A percentile compares a stretch with the other conserved stretches of the same genome.
phyloP scores from a whole-genome alignment of 2,797 vertebrate species.

The Pagetopsis macropterus region DNA sequence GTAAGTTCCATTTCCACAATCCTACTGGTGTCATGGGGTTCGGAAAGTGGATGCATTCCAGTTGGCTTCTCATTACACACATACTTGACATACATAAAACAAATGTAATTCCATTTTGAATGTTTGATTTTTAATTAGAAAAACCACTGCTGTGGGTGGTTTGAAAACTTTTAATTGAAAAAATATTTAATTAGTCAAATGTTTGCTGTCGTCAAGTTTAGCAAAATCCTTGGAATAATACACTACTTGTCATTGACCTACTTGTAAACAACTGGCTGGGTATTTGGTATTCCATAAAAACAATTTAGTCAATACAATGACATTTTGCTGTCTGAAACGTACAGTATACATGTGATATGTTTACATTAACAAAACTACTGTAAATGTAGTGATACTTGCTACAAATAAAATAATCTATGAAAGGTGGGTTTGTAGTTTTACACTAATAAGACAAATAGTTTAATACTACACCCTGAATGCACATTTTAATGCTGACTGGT shows the following conservation, averaged over 20 bases:
- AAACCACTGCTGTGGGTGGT: background rate
- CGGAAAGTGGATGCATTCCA: slow-evolving; percentile 32
- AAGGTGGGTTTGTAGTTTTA: background rate
- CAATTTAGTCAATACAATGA: background rate
- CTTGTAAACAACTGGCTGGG: background rate
- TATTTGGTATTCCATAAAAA: background rate
- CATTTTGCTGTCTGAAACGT: background rate
- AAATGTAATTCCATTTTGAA: background rate
- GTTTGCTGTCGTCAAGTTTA: background rate
- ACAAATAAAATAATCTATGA: background rate
- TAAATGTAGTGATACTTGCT: background rate
- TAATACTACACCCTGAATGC: background rate
- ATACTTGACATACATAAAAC: slow-evolving; percentile 5
- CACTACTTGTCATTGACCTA: background rate
- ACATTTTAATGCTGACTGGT: slow-evolving; percentile 7
- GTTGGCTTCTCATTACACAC: slow-evolving; percentile 21
- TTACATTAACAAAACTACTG: background rate
- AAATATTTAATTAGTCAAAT: background rate
- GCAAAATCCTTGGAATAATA: background rate
- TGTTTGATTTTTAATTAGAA: background rate
- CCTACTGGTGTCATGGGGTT: slow-evolving; percentile 15
- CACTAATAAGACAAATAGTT: background rate
- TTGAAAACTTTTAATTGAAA: background rate
- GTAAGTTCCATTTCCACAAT: slow-evolving; percentile 73
- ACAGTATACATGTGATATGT: background rate